These are phyloP conservation scores for Cacajao melanocephalus DNA, from an alignment of 2,797 vertebrate species.

Conservation along the genomic window DNA sequence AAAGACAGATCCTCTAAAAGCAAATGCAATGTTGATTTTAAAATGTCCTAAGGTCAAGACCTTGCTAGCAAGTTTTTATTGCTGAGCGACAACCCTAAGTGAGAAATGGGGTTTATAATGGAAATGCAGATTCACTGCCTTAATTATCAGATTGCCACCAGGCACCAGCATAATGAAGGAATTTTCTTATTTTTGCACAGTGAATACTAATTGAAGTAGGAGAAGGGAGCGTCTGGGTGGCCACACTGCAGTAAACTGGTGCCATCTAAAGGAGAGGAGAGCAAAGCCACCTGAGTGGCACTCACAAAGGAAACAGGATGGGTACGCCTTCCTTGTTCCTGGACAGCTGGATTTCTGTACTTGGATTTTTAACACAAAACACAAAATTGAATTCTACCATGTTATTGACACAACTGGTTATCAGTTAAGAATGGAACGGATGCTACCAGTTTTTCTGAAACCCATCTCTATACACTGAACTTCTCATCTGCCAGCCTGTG, in stretches of 20 bases:
- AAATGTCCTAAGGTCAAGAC: constrained; percentile 61
- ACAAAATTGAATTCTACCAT: not conserved
- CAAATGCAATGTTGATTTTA: constrained; percentile 60
- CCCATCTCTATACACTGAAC: rapidly evolving
- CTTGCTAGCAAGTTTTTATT: constrained; percentile 65
- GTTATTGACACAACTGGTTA: not conserved
- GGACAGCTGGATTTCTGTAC: not conserved
- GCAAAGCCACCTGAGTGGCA: constrained; percentile 24
- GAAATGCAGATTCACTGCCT: constrained; percentile 69
- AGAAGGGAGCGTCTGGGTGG: rapidly evolving
- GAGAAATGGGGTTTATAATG: constrained; percentile 60
- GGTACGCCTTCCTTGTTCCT: rapidly evolving
- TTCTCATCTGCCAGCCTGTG: not conserved
- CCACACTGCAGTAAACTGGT: constrained; percentile 79
- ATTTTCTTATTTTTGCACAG: constrained; percentile 81
- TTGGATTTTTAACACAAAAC: not conserved
- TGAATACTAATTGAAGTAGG: constrained; percentile 76
- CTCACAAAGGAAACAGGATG: not conserved
- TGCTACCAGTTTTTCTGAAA: not conserved
- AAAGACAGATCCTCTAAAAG: constrained; percentile 51
- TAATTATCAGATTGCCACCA: constrained; percentile 59
- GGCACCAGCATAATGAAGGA: constrained; percentile 79
- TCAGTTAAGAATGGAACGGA: not conserved
- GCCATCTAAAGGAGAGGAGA: constrained; percentile 85
- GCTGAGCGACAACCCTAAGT: not conserved